Conservation (phyloP, 2,113 vertebrate genomes). For the Limanda limanda region DNA sequence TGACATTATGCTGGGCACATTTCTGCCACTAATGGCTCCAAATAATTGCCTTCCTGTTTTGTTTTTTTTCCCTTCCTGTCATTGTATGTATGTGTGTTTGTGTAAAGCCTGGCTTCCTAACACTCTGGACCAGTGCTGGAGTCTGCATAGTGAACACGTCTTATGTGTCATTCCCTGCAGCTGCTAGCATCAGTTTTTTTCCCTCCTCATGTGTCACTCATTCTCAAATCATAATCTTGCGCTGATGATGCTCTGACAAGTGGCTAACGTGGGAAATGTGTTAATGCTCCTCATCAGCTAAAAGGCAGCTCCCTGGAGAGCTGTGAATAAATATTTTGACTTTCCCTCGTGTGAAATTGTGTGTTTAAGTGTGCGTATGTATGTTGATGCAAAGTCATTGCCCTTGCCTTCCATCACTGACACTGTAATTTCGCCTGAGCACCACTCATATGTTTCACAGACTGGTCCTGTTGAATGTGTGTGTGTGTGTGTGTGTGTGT, state of each 20-base stretch:
- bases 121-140: background rate
- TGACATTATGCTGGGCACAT: conserved; percentile 57
- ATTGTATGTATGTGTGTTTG: conserved; percentile 14
- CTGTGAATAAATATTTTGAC: conserved; percentile 77
- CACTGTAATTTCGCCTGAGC: conserved; percentile 58
- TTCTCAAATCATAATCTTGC: conserved; percentile 49
- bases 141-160: conserved; percentile 1
- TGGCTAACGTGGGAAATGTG: conserved; percentile 56
- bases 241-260: conserved; percentile 30
- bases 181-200: conserved; percentile 7
- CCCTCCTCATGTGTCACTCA: conserved; percentile 43
- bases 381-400: conserved; percentile 36
- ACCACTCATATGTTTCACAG: conserved; percentile 64
- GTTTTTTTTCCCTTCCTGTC: conserved; percentile 1
- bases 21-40: conserved; percentile 66
- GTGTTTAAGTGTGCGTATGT: conserved; percentile 24
- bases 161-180: conserved; percentile 11
- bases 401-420: conserved; percentile 32
- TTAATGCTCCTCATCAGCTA: conserved; percentile 60
- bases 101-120: conserved; percentile 18
- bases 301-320: conserved; percentile 65
- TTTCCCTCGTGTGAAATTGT: conserved; percentile 45
- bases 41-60: conserved; percentile 55
- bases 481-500: background rate
- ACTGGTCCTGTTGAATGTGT: conserved; percentile 33